Evolutionary conservation across 2,113 vertebrate species (phyloP).

Genomic region (Ivindomyrus marchei): DNA sequence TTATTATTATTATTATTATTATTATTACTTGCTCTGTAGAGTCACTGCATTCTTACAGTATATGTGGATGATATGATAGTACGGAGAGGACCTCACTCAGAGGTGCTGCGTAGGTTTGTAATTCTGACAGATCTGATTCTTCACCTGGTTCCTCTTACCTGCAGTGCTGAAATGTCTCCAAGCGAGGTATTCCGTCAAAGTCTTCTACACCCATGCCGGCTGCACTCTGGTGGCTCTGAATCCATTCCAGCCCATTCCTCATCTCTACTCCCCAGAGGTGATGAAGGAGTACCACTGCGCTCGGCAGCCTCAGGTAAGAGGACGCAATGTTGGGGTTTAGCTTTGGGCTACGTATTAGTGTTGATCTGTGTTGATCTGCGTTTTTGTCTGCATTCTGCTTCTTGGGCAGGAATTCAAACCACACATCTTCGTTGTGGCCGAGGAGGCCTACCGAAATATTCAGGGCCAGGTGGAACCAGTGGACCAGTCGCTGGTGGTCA

Average conservation of each 20-base stretch:
- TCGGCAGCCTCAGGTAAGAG: slow-evolving; percentile 74
- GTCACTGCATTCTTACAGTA: background rate
- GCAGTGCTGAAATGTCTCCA: slow-evolving; percentile 90
- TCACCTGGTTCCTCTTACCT: slow-evolving; percentile 10
- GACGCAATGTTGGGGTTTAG: background rate
- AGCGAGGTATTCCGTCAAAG: slow-evolving; percentile 70
- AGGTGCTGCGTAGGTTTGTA: background rate
- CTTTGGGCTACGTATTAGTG: background rate
- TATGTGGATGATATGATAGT: too few species aligned
- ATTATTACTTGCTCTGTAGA: background rate
- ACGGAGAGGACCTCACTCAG: background rate
- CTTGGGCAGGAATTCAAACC: slow-evolving; percentile 78
- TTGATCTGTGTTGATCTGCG: background rate
- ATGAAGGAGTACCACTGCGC: slow-evolving; percentile 84
- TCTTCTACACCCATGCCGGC: slow-evolving; percentile 92
- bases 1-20: too few species aligned
- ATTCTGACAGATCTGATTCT: slow-evolving; percentile 16
- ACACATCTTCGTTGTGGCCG: slow-evolving; percentile 87
- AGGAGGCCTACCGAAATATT: slow-evolving; percentile 88
- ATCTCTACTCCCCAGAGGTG: slow-evolving; percentile 77
- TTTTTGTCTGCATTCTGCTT: background rate
- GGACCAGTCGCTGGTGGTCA: slow-evolving; percentile 91
- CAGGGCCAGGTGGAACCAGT: slow-evolving; percentile 72
- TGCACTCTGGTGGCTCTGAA: slow-evolving; percentile 93
- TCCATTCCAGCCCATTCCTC: slow-evolving; percentile 78